Percentiles rank a stretch among this genome's conserved stretches.
These are phyloP conservation scores for Pharmacophagus antenor DNA, from an alignment of 2,888 invertebrate species.

Conservation along the genomic window DNA sequence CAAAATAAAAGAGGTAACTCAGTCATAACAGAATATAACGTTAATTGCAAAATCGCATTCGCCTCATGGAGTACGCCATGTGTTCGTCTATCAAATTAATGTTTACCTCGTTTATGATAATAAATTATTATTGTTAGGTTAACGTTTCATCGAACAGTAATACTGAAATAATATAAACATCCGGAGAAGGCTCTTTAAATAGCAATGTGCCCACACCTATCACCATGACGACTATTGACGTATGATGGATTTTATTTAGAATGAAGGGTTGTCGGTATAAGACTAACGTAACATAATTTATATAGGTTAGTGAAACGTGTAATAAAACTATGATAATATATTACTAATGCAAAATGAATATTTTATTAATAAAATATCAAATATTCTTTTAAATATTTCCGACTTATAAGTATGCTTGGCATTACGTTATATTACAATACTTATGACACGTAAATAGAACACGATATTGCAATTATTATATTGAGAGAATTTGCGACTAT, in stretches of 20 bases:
- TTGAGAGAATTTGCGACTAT: too few relatives aligned
- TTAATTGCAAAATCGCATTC: conserved; percentile 20
- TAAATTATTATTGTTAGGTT: conserved; percentile 28
- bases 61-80: conserved; percentile 22
- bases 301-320: too few relatives aligned
- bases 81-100: conserved; percentile 27
- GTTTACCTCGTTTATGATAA: conserved; percentile 24
- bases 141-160: conserved; percentile 26
- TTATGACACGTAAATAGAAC: too few relatives aligned
- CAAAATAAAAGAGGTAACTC: conserved; percentile 23
- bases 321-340: too few relatives aligned
- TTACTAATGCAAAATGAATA: too few relatives aligned
- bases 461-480: too few relatives aligned
- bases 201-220: conserved; percentile 13
- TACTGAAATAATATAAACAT: conserved; percentile 28
- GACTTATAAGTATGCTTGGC: too few relatives aligned
- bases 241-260: conserved; percentile 7
- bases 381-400: too few relatives aligned
- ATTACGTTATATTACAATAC: too few relatives aligned
- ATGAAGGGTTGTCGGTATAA: conserved; percentile 6
- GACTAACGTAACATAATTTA: neutral
- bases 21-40: conserved; percentile 23
- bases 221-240: conserved; percentile 4
- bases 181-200: conserved; percentile 28
- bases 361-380: too few relatives aligned